Evolutionary conservation across 2,113 vertebrate species (phyloP), one percentile per base, ranked within the genome.

Genomic region (Elgaria multicarinata): DNA sequence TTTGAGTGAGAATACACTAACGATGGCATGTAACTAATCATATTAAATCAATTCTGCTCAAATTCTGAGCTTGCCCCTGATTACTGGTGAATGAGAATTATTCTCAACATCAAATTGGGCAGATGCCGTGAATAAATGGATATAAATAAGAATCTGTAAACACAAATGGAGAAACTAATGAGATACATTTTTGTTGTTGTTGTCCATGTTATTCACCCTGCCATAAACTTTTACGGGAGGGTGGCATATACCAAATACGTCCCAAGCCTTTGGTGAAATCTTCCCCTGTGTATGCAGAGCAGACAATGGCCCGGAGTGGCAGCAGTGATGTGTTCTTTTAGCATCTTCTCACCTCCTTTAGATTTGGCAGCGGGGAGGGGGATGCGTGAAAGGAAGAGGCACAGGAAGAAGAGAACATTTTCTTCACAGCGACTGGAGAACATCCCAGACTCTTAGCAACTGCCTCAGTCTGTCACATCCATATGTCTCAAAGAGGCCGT

Each of bases 371-470:
- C 9, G 50, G 39, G 50, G 39, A 36, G 18, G n/a, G 2, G 42
- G n/a, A 75, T n/a, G 71, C 82, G 33, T 42, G 44, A 78, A 89
- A 53, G n/a, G 58, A 84, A 89, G 81, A 89, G 46, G 81, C 74
- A 76, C n/a, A 67, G 50, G 72, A 33, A 53, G 44, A 84, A 69
- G 42, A 90, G 46, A 78, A 78, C 18, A 44, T 72, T 72, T 79
- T 62, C 81, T 79, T 87, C 64, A 71, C 12, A 36, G 39, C 74
- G 44, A 78, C 82, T 83, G 87, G 74, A 50, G n/a, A 82, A 62
- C 36, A 55, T 77, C 64, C 39, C 72, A 78, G 85, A 42, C 50
- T 44, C 66, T 58, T 39, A 78, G 80, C 24, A 71, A 71, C 22
- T 62, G n/a, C 75, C 31, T 84, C 64, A 71, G 80, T 64, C 80